phyloP scores from a whole-genome alignment of 2,113 vertebrate species.

The Uria aalge region DNA sequence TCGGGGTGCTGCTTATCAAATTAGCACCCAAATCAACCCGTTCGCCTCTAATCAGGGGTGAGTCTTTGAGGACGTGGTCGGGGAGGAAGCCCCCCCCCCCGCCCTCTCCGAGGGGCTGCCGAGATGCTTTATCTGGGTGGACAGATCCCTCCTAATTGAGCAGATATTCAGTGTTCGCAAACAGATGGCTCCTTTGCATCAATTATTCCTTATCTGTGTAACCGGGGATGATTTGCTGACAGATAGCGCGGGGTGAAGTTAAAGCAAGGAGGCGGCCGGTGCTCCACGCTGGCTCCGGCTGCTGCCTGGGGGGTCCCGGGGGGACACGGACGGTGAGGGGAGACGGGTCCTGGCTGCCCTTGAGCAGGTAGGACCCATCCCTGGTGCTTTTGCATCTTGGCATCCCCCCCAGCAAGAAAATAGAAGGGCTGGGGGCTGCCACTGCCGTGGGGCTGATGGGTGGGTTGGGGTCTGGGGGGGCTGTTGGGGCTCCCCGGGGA shows the following conservation, averaged over 20 bases:
- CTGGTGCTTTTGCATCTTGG: background rate
- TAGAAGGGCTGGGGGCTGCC: background rate
- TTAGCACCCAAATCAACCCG: constrained; percentile 45
- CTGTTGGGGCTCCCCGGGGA: background rate
- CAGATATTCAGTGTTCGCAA: constrained; percentile 69
- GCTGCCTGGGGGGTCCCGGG: background rate
- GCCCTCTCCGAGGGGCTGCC: constrained; percentile 30
- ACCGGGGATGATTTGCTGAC: constrained; percentile 74
- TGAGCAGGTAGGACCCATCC: background rate
- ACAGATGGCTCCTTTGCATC: constrained; percentile 84
- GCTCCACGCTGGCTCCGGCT: background rate
- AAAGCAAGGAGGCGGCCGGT: constrained; percentile 2
- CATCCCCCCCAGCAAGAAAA: background rate
- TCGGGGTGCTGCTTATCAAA: constrained; percentile 31
- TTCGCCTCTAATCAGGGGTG: constrained; percentile 67
- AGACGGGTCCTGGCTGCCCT: background rate
- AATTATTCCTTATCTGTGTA: constrained; percentile 82
- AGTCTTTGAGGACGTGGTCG: constrained; percentile 68
- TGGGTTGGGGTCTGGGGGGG: background rate
- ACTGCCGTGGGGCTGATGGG: background rate
- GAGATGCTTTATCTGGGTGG: constrained; percentile 69
- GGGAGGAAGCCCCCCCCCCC: background rate
- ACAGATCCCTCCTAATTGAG: constrained; percentile 76
- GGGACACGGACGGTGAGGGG: background rate
- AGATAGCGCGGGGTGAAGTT: constrained; percentile 45